Evolutionary conservation across 1,140 invertebrate genomes (phyloP).

Genomic region (Penaeus chinensis): DNA sequence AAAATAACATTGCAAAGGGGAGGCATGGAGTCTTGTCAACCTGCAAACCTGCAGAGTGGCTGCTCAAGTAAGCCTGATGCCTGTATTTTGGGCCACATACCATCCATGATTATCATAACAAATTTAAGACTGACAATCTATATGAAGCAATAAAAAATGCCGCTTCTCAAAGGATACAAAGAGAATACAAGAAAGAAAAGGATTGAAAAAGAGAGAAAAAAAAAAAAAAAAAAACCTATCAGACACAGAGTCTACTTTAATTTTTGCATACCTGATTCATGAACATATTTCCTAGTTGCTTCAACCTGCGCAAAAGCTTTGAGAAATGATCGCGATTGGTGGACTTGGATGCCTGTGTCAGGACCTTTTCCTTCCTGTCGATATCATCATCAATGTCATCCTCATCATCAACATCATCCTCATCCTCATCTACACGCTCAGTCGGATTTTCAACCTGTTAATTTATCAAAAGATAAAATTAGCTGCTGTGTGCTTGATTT

Average conservation of each 20-base stretch:
- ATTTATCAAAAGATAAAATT: too few relatives aligned
- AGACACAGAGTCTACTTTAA: too few relatives aligned
- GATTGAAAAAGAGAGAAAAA: background rate
- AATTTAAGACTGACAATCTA: too few relatives aligned
- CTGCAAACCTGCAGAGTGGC: too few relatives aligned
- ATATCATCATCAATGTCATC: background rate
- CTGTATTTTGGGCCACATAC: too few relatives aligned
- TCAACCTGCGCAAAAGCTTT: slow-evolving; percentile 31
- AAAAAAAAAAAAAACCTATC: background rate
- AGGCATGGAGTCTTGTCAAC: too few relatives aligned
- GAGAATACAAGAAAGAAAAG: background rate
- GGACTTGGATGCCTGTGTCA: slow-evolving; percentile 39
- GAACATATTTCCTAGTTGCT: slow-evolving; percentile 44
- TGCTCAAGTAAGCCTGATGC: too few relatives aligned
- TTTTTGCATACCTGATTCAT: slow-evolving; percentile 25
- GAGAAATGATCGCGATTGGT: slow-evolving; percentile 40
- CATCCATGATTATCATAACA: too few relatives aligned
- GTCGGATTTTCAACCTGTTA: slow-evolving; percentile 11
- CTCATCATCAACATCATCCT: slow-evolving; percentile 27
- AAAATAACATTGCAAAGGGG: too few relatives aligned
- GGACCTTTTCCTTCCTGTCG: slow-evolving; percentile 9
- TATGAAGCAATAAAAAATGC: too few relatives aligned
- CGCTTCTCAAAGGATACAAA: background rate
- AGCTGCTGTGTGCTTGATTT: too few relatives aligned
- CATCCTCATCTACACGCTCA: slow-evolving; percentile 14